Base-by-base conservation (phyloP, 64 coral and sea anemone species). In the Porites lutea region DNA sequence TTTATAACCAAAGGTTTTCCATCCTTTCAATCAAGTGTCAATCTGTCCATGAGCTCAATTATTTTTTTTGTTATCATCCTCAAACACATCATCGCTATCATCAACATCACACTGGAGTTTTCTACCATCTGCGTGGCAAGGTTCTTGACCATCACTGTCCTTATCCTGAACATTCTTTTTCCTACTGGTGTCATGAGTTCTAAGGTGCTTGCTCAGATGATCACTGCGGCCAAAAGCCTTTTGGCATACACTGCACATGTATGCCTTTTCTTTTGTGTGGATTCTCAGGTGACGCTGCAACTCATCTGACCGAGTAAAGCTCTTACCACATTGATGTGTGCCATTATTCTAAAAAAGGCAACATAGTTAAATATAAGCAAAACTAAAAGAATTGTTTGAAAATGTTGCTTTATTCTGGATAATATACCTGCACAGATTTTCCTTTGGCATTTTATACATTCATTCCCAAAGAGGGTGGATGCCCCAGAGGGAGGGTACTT, bases 151-250 rank as follows among this genome's bases (percentile, higher is more conserved):
- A 3, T 44, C 21, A 49, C 65, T 46, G 0, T 60, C 86, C 48
- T 88, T 88, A 1, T 74, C 68, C 37, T 74, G 86, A 14, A 18
- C 5, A n/a, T 1, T 10, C 13, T 87, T 93, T 37, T 52, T 83
- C 6, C 72, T 86, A 67, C 63, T 64, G 45, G 9, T 52, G 47
- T 69, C 62, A 75, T 97, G 95, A 20, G 90, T 97, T 79, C 89
- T 93, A 0, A 97, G 75, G 21, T 97, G 95, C 58, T 97, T 97
- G 52, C 83, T 97, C 9, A 97, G 83, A 62, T 97, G 95, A 51
- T 97, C 95, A 18, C 95, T 97, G 11, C 95, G 88, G 2, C 95
- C 95, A 83, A 97, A 97, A 15, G 95, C 95, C 89, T 97, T 97
- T 57, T 78, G 71, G 27, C 95, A 97, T 5, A 97, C 45, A 58